Evolutionary conservation across 2,113 vertebrate genomes (phyloP), one percentile per base, ranked within the genome.

Genomic region (Trochalopteron elliotii): DNA sequence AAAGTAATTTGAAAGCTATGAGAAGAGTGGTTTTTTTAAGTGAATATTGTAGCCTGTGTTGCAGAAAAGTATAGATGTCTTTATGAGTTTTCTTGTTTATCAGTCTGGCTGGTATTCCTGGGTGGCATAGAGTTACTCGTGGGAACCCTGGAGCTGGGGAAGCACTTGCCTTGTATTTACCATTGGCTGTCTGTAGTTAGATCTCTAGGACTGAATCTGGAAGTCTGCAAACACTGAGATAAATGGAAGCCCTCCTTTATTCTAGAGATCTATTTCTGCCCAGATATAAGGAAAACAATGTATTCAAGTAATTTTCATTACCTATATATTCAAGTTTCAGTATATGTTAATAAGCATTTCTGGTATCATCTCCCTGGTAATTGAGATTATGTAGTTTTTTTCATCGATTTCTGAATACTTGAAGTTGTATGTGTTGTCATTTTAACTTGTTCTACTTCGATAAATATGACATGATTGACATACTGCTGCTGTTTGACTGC

Each of bases 381-480:
- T 83, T 83, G 72, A 69, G 55, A 77, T 78, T 52, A 61, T 37
- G 3, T 79, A 28, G n/a, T 57, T 86, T 79, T 79, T 47, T 93
- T 79, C 77, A 67, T 61, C 25, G 40, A 17, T 87, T 91, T 88
- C 82, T 88, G 63, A 83, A 72, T 57, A 67, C 52, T 90, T 44
- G 30, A 53, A 76, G 49, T 90, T 86, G 14, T 77, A 42, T 44
- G 14, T 47, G 59, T 59, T 94, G 86, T 70, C 68, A 31, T 70
- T 95, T 88, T 61, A 74, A 69, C 89, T 94, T 88, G 94, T 94
- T 95, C 89, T 71, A 10, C 68, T 90, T 94, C 83, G 92, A 95
- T 83, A 77, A 80, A 86, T 86, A 76, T 35, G 68, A 65, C 50
- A 27, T 15, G 91, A 95, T 91, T 94, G 91, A 96, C 35, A 67